Base-by-base conservation (phyloP, 1,140 invertebrate genomes). In the Drosophila ohnishii region DNA sequence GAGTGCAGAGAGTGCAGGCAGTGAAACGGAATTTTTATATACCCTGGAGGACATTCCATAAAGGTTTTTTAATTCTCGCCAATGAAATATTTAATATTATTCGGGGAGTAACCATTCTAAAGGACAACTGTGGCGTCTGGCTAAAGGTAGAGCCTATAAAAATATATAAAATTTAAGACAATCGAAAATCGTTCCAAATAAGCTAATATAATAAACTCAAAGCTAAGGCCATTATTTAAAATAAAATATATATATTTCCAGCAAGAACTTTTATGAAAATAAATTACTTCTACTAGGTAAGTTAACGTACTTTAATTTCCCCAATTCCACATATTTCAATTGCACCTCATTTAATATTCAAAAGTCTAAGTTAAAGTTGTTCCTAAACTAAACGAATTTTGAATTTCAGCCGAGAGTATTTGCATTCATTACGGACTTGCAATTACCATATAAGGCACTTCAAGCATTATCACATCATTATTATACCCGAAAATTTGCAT, bases 381-480 rank as follows among this genome's bases (percentile, higher is more conserved):
- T n/a, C 50, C 10, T 47, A 39, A 62, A 11, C 34, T 53, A 40
- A 32, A 19, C 19, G 19, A 19, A 32, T 61, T 32, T 39, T 37
- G 30, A 74, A 30, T 34, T 74, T 63, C 48, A 35, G 39, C 60
- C 32, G n/a, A 30, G 14, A 48, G 37, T 51, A 76, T 76, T 76
- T 76, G 73, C 73, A 76, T 76, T 60, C 73, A 76, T 76, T 76
- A 76, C 50, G 7, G 37, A 42, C 55, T 66, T 37, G 55, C 55
- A 67, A 76, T 76, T 75, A 76, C 73, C 73, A 76, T 76, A 75
- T 76, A 76, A 67, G 69, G 73, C 56, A 76, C 73, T 76, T 48
- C 30, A 34, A 34, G 63, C 62, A 55, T 76, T 76, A 76, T 76
- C 73, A 67, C 73, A 75, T 76, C 73, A 67, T 76, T 76, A 76